Conservation (phyloP, 2,888 invertebrate species). For the Tachina fera region DNA sequence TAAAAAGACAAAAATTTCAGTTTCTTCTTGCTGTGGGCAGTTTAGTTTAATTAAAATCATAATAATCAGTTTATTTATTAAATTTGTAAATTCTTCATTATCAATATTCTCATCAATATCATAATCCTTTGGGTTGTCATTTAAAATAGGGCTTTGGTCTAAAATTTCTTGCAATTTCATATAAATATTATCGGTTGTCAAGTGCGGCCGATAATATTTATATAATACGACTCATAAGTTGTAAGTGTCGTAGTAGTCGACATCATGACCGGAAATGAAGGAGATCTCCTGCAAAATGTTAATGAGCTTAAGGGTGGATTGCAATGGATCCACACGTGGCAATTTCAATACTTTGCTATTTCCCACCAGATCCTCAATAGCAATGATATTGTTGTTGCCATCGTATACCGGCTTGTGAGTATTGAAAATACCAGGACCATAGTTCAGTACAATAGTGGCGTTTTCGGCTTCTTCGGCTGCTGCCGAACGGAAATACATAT, state of each 20-base stretch:
- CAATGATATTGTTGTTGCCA: constrained; percentile 77
- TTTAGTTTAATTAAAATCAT: constrained; percentile 23
- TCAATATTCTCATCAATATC: constrained; percentile 37
- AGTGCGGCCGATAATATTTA: constrained; percentile 69
- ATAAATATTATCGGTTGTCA: constrained; percentile 71
- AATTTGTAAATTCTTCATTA: constrained; percentile 23
- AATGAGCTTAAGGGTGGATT: constrained; percentile 78
- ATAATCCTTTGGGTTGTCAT: constrained; percentile 22
- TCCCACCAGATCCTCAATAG: constrained; percentile 73
- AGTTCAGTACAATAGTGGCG: constrained; percentile 77
- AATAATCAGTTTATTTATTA: constrained; percentile 59
- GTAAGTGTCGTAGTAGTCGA: constrained; percentile 80
- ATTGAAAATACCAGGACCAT: constrained; percentile 77
- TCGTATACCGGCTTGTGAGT: constrained; percentile 76
- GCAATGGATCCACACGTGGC: constrained; percentile 75
- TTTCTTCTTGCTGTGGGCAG: constrained; percentile 54
- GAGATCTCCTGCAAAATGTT: constrained; percentile 79
- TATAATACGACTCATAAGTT: constrained; percentile 77
- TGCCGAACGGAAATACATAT: constrained; percentile 81
- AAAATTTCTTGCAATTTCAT: constrained; percentile 31
- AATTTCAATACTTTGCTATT: constrained; percentile 67
- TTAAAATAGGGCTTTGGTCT: constrained; percentile 37
- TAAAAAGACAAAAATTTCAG: constrained; percentile 51
- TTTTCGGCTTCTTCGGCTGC: constrained; percentile 77
- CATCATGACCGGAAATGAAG: constrained; percentile 81